These are phyloP conservation scores for Pitta sordida DNA, from an alignment of 2,113 vertebrate species.

Conservation along the genomic window DNA sequence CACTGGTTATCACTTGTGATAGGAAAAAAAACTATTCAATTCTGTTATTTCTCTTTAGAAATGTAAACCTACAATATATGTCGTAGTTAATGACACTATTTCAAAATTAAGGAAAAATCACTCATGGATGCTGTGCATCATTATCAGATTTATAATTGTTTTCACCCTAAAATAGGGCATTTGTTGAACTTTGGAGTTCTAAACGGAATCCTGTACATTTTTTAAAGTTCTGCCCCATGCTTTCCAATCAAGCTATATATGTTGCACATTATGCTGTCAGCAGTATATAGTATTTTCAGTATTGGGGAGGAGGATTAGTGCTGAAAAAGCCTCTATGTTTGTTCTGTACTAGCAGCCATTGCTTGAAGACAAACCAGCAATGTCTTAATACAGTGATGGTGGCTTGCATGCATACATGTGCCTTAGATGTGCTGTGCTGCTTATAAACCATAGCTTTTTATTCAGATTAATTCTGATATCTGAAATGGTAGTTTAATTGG, in stretches of 20 bases:
- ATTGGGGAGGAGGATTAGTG: conserved; percentile 65
- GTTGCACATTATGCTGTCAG: conserved; percentile 68
- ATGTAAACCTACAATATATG: conserved; percentile 79
- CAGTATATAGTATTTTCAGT: conserved; percentile 65
- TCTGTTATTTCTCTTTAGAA: conserved; percentile 86
- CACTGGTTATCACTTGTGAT: conserved; percentile 84
- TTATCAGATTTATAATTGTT: conserved; percentile 78
- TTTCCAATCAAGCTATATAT: conserved; percentile 72
- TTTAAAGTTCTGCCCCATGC: conserved; percentile 78
- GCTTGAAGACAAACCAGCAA: conserved; percentile 48
- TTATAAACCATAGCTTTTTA: conserved; percentile 68
- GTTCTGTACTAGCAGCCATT: conserved; percentile 62
- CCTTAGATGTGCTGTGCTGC: conserved; percentile 78
- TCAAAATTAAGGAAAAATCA: conserved; percentile 72
- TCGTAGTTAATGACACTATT: conserved; percentile 80
- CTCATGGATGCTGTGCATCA: conserved; percentile 86
- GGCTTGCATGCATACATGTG: conserved; percentile 74
- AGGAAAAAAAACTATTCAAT: conserved; percentile 75
- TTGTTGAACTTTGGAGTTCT: conserved; percentile 85
- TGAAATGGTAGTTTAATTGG: conserved; percentile 56
- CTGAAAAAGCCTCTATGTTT: conserved; percentile 57
- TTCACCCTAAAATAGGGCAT: conserved; percentile 86
- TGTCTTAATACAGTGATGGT: conserved; percentile 64
- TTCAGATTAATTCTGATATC: conserved; percentile 62
- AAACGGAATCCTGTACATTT: conserved; percentile 77